A percentile compares a stretch with the other conserved stretches of the same genome.
Conservation (phyloP, 2,888 invertebrate species). For the Polyploca ridens region DNA sequence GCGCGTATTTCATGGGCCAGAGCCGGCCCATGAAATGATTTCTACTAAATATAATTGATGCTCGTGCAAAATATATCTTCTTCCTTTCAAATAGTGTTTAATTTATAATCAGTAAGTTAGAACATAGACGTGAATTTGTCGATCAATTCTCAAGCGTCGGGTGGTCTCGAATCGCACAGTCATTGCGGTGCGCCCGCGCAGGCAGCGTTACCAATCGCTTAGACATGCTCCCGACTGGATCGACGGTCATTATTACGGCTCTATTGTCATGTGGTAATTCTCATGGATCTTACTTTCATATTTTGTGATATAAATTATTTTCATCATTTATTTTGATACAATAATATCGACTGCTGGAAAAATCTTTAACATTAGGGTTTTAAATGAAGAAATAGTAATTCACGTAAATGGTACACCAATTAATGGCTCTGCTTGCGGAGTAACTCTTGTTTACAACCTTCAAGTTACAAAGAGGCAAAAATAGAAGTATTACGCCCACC, state of each 20-base stretch:
- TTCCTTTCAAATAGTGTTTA: not conserved
- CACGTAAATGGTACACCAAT: too few species aligned
- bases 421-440: too few species aligned
- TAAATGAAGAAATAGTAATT: too few species aligned
- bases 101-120: not conserved
- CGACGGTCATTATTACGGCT: constrained; percentile 9
- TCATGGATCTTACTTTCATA: not conserved
- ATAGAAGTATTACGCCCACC: too few species aligned
- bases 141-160: constrained; percentile 8
- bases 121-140: not conserved
- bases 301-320: not conserved
- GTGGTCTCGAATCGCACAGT: constrained; percentile 32
- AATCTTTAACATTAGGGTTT: too few species aligned
- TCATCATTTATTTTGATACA: too few species aligned
- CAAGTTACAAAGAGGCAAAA: too few species aligned
- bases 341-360: too few species aligned
- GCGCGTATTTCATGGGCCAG: too few species aligned
- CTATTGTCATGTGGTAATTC: not conserved
- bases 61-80: not conserved
- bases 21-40: too few species aligned
- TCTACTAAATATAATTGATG: too few species aligned
- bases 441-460: too few species aligned
- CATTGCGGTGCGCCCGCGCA: constrained; percentile 29
- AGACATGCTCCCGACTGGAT: constrained; percentile 24
- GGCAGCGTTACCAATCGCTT: constrained; percentile 37